phyloP scores from a whole-genome alignment of 2,113 vertebrate genomes.

The Ariopsis seemanni region DNA sequence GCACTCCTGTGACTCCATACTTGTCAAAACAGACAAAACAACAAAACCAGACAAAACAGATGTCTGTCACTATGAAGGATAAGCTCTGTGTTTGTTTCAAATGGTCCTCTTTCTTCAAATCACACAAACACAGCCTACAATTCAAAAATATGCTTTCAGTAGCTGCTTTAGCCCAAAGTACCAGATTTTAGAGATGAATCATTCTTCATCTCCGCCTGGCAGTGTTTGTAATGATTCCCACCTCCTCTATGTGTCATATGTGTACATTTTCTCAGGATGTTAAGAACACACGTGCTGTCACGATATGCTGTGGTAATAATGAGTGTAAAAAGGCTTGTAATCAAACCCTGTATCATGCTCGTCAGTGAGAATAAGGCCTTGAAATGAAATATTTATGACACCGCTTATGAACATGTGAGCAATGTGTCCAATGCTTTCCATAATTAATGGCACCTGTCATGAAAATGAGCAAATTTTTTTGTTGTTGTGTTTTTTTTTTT shows the following conservation, averaged over 20 bases:
- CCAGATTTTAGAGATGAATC: conserved; percentile 42
- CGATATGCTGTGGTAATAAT: not conserved
- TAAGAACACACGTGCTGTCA: conserved; percentile 28
- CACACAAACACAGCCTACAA: conserved; percentile 12
- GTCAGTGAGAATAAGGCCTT: not conserved
- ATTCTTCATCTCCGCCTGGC: conserved; percentile 33
- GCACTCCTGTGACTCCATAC: no score
- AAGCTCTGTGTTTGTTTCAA: conserved; percentile 5
- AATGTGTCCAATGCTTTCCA: not conserved
- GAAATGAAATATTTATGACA: not conserved
- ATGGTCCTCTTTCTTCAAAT: not conserved
- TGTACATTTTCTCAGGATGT: conserved; percentile 23
- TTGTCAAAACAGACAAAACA: conserved; percentile 10
- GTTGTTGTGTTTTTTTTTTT: not conserved
- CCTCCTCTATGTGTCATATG: conserved; percentile 17
- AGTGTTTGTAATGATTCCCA: conserved; percentile 20
- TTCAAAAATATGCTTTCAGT: conserved; percentile 39
- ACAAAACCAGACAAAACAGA: conserved; percentile 22
- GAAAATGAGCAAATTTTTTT: not conserved
- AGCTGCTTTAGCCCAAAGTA: conserved; percentile 14
- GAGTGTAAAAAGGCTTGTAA: not conserved
- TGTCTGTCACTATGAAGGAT: conserved; percentile 15
- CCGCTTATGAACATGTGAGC: not conserved
- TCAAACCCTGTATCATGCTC: not conserved
- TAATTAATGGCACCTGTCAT: not conserved